A percentile compares a stretch with the other conserved stretches of the same genome.
phyloP scores from a whole-genome alignment of 2,797 vertebrate species.

The Megaceryle alcyon region DNA sequence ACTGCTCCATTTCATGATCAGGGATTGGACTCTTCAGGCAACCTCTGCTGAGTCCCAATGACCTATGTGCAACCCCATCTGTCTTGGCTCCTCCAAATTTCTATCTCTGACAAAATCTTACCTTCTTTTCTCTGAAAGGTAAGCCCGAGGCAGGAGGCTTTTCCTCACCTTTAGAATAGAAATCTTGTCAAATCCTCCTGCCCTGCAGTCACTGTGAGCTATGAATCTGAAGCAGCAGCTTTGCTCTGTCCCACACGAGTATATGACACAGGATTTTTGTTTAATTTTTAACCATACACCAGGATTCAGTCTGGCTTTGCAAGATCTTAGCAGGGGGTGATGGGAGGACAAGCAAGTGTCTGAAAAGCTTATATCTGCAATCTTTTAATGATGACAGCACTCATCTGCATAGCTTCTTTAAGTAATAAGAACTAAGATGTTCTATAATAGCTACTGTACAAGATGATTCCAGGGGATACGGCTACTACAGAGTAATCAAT shows the following conservation, averaged over 20 bases:
- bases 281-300: neutral
- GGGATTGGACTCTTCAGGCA: neutral
- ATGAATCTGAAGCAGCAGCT: neutral
- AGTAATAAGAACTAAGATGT: neutral
- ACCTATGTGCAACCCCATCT: neutral
- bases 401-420: neutral
- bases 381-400: neutral
- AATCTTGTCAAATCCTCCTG: neutral
- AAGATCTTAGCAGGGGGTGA: neutral
- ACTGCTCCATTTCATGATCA: neutral
- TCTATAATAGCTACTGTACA: constrained; percentile 4
- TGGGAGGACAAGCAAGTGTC: neutral
- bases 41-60: neutral
- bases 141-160: neutral
- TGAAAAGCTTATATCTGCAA: neutral
- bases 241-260: neutral
- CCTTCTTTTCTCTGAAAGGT: neutral
- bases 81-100: neutral
- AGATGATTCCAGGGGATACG: neutral
- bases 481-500: neutral
- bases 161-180: neutral
- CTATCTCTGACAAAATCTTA: neutral
- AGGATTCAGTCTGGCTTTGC: neutral
- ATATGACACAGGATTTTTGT: neutral
- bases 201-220: neutral